A percentile compares a stretch with the other conserved stretches of the same genome.
phyloP scores from a whole-genome alignment of 2,888 invertebrate species.

The Brachynemurus nebulosus region DNA sequence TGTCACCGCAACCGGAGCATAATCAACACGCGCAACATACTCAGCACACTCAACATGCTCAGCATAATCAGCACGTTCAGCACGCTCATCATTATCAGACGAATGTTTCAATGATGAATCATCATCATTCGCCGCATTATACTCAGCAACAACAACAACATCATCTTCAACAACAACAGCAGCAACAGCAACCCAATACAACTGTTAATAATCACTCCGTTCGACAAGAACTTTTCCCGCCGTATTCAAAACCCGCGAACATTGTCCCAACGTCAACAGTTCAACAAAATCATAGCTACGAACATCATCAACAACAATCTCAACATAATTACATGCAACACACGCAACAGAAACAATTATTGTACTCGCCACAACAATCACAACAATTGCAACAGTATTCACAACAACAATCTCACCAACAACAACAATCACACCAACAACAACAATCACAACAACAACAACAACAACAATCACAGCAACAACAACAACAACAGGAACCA shows the following conservation, averaged over 20 bases:
- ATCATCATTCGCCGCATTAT: neutral
- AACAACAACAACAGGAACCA: neutral
- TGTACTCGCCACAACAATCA: neutral
- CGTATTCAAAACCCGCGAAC: constrained; percentile 1
- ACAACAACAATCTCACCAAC: neutral
- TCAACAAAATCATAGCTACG: neutral
- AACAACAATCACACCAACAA: neutral
- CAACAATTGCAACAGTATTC: neutral
- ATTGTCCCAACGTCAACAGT: neutral
- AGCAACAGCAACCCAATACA: neutral
- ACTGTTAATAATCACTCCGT: constrained; percentile 2
- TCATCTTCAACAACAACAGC: neutral
- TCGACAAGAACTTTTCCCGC: constrained; percentile 6
- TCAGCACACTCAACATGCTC: no score
- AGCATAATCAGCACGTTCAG: no score
- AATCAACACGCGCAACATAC: no score
- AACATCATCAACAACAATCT: neutral
- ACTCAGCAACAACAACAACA: neutral
- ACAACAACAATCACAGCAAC: neutral
- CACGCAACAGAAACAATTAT: neutral
- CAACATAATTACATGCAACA: neutral
- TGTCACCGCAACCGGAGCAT: no score
- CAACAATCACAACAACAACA: neutral
- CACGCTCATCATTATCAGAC: no score
- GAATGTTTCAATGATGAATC: no score